A percentile compares a stretch with the other conserved stretches of the same genome.
phyloP scores from a whole-genome alignment of 2,888 invertebrate species.

The Ormia ochracea region DNA sequence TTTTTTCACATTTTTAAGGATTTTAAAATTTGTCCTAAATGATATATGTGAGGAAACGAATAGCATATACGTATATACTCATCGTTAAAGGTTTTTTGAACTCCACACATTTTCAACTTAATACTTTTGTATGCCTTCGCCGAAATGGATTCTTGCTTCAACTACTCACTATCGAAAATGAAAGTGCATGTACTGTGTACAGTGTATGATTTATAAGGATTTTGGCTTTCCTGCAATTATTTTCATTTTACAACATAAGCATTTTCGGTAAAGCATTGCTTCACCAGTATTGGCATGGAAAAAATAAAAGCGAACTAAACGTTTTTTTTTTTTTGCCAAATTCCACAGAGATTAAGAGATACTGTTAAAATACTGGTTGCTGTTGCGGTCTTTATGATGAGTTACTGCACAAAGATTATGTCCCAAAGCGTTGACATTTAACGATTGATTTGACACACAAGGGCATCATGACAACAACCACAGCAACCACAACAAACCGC shows the following conservation, averaged over 20 bases:
- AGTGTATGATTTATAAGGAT: slow-evolving; percentile 48
- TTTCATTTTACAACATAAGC: slow-evolving; percentile 16
- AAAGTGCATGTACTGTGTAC: slow-evolving; percentile 52
- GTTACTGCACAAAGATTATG: slow-evolving; percentile 65
- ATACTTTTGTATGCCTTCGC: not conserved
- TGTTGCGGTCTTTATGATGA: slow-evolving; percentile 48
- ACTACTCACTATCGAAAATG: slow-evolving; percentile 47
- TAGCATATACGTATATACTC: not conserved
- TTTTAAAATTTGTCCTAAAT: too few relatives aligned
- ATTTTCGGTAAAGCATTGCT: slow-evolving; percentile 21
- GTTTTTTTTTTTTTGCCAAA: slow-evolving; percentile 41
- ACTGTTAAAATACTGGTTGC: not conserved
- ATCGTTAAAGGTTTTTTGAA: not conserved
- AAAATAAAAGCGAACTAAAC: slow-evolving; percentile 26
- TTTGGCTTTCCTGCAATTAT: slow-evolving; percentile 70
- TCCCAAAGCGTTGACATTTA: slow-evolving; percentile 75
- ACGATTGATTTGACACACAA: slow-evolving; percentile 76
- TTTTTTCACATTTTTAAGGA: too few relatives aligned
- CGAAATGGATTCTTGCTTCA: slow-evolving; percentile 15
- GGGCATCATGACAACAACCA: slow-evolving; percentile 65
- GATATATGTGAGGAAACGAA: too few relatives aligned
- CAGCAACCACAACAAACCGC: slow-evolving; percentile 11
- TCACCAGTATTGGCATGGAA: not conserved
- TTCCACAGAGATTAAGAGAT: slow-evolving; percentile 37
- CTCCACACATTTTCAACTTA: not conserved